Percentiles rank a stretch among this genome's conserved stretches.
Evolutionary conservation across 1,140 invertebrate species (phyloP).

Genomic region (Drosophila tani): DNA sequence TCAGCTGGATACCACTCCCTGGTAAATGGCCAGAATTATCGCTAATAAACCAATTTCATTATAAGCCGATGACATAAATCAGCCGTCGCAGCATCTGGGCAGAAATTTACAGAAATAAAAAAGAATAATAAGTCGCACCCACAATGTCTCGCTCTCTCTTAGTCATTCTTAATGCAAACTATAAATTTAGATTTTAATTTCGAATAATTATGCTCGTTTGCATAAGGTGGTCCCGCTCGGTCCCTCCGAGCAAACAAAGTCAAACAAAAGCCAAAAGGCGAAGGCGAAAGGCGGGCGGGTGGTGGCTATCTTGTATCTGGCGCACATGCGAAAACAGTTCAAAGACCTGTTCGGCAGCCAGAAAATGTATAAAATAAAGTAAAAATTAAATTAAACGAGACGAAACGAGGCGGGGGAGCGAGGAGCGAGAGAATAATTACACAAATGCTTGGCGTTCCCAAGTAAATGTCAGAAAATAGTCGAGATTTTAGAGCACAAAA

Average conservation of each 20-base stretch:
- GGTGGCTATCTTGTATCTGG: slow-evolving; percentile 63
- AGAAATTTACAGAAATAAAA: slow-evolving; percentile 31
- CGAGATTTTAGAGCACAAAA: slow-evolving; percentile 36
- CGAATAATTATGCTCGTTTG: slow-evolving; percentile 78
- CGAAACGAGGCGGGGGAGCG: neutral
- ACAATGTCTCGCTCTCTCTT: slow-evolving; percentile 54
- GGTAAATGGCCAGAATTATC: slow-evolving; percentile 58
- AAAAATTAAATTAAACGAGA: slow-evolving; percentile 24
- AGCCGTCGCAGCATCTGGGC: slow-evolving; percentile 46
- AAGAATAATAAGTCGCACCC: slow-evolving; percentile 48
- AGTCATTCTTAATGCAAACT: slow-evolving; percentile 71
- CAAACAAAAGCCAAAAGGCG: slow-evolving; percentile 21
- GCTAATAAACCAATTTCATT: slow-evolving; percentile 80
- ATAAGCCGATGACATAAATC: slow-evolving; percentile 72
- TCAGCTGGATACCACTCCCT: slow-evolving; percentile 57
- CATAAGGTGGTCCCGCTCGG: slow-evolving; percentile 44
- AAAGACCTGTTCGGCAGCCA: slow-evolving; percentile 73
- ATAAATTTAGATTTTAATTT: slow-evolving; percentile 81
- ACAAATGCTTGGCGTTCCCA: slow-evolving; percentile 53
- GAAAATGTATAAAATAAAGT: slow-evolving; percentile 34
- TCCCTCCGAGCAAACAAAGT: slow-evolving; percentile 47
- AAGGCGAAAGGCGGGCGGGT: neutral
- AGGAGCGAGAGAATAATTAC: slow-evolving; percentile 39
- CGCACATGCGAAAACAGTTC: slow-evolving; percentile 79
- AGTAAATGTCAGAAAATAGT: slow-evolving; percentile 52